Evolutionary conservation across 2,797 vertebrate species (phyloP), one percentile per base, ranked within the genome.

Genomic region (Simalia tracyae): DNA sequence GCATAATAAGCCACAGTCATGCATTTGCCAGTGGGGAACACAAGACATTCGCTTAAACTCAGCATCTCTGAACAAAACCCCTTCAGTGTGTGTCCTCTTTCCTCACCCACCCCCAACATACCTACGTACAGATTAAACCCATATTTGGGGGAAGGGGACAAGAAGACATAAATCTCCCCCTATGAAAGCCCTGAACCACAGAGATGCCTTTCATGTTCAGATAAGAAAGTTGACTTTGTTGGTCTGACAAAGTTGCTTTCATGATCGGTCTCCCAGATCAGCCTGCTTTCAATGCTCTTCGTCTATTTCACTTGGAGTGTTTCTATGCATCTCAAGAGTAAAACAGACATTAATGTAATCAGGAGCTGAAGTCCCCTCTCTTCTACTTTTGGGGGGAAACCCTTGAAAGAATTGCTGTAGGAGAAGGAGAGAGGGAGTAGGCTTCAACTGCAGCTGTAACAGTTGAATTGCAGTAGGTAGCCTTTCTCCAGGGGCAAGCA

Each of bases 171-270:
- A 96, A 97, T 96, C 95, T 96, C 91, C 68, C 91, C 94, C 94
- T 87, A 84, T 89, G 84, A 42, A 94, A 89, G 61, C 91, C 91
- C 91, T 94, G 91, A 94, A 92, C 96, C 93, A 97, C 96, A 97
- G 96, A 97, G 95, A 97, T 96, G 95, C 95, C 96, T 96, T 96
- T 97, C 96, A 96, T 31, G 93, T 94, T 42, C 59, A 97, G 96
- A 97, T 97, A 96, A 96, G 96, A 97, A 97, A 89, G 96, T 95
- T 95, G 91, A 96, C 95, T 97, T 96, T 97, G 96, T 97, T 97
- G 14, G 0, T 91, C 92, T 94, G 93, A 96, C 96, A 97, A 97
- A 96, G 95, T 95, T 6, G 68, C 95, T 96, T 96, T 96, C 94
- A 96, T 91, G n/a, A 28, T 0, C 15, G 76, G 88, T 91, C 95